Percentiles rank a stretch among this genome's conserved stretches.
phyloP scores from a whole-genome alignment of 2,797 vertebrate species.

The Poliocrania exsul region DNA sequence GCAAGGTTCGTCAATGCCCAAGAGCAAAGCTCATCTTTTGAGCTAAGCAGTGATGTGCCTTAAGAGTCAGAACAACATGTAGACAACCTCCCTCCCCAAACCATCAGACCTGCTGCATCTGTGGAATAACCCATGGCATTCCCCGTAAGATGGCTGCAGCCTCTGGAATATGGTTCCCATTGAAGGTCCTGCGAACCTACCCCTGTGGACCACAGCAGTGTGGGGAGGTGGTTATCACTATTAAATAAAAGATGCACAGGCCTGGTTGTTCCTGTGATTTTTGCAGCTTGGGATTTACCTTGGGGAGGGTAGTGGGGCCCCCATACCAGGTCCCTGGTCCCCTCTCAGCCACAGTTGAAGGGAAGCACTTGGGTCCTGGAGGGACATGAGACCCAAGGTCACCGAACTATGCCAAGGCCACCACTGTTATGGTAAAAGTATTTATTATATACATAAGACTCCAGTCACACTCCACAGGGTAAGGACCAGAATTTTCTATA shows the following conservation, averaged over 20 bases:
- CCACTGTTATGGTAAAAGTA: constrained; percentile 57
- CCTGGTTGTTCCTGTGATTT: background rate
- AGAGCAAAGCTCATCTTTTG: background rate
- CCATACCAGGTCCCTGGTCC: background rate
- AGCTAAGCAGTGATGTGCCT: background rate
- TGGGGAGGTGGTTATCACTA: background rate
- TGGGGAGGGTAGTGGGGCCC: background rate
- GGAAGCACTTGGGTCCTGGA: background rate
- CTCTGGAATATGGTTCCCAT: fast-evolving
- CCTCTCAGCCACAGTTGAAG: background rate
- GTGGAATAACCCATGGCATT: background rate
- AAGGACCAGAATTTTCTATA: constrained; percentile 62
- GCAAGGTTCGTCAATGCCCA: background rate
- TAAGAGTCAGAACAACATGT: background rate
- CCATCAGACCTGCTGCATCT: background rate
- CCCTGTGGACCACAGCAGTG: background rate
- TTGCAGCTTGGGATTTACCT: background rate
- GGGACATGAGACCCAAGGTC: background rate
- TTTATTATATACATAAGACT: constrained; percentile 72
- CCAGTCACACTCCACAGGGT: constrained; percentile 68
- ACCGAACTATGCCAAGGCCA: background rate
- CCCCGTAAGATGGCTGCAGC: background rate
- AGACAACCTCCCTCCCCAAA: background rate
- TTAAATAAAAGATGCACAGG: background rate
- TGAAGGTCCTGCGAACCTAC: background rate